phyloP scores from a whole-genome alignment of 2,113 vertebrate species.

The Cavia porcellus region DNA sequence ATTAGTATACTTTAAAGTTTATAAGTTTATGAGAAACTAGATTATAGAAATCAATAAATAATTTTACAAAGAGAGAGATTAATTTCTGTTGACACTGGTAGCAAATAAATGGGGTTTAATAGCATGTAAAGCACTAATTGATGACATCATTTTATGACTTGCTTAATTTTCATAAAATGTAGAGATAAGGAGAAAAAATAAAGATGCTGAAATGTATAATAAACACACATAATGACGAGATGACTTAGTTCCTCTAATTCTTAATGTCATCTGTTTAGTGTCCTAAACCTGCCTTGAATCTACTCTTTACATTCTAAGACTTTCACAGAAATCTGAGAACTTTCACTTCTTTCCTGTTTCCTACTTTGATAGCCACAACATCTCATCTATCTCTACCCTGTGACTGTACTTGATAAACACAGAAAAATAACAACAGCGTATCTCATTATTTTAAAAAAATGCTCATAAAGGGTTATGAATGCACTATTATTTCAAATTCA shows the following conservation, averaged over 20 bases:
- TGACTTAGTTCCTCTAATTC: conserved; percentile 20
- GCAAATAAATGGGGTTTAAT: conserved; percentile 36
- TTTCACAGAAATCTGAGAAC: conserved; percentile 34
- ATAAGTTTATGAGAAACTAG: conserved; percentile 44
- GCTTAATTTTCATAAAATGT: conserved; percentile 27
- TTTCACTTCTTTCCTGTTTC: background rate
- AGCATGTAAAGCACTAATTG: conserved; percentile 51
- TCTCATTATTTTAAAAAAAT: background rate
- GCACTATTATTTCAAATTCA: conserved; percentile 23
- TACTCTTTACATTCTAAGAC: background rate
- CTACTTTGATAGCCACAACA: background rate
- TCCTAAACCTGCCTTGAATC: conserved; percentile 26
- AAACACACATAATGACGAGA: background rate
- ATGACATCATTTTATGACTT: conserved; percentile 69
- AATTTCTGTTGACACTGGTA: conserved; percentile 52
- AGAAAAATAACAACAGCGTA: conserved; percentile 32
- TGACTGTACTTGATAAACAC: conserved; percentile 18
- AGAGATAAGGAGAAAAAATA: conserved; percentile 58
- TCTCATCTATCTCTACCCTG: conserved; percentile 20
- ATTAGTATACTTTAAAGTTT: conserved; percentile 54
- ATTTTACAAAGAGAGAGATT: conserved; percentile 67
- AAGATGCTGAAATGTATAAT: background rate
- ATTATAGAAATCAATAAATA: conserved; percentile 59
- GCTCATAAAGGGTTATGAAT: background rate
- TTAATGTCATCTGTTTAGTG: conserved; percentile 1